Percentiles rank a stretch among this genome's conserved stretches.
Conservation (phyloP, 2,797 vertebrate genomes). For the Coendou prehensilis region DNA sequence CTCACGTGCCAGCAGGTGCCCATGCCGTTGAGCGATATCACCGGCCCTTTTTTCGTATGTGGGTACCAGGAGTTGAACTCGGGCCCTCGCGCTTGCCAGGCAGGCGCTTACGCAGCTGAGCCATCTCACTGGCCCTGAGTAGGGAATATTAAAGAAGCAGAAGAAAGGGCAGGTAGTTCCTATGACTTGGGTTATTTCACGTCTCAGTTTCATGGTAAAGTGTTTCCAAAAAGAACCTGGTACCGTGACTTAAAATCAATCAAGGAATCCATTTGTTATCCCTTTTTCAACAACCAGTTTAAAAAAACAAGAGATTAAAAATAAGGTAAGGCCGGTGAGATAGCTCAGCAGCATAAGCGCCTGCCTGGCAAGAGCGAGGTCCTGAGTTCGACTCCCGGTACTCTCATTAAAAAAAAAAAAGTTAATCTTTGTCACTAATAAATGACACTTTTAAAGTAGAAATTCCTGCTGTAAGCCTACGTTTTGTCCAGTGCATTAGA, state of each 20-base stretch:
- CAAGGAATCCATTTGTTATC: slow-evolving; percentile 44
- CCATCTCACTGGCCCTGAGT: neutral
- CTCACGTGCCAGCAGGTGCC: too few species aligned
- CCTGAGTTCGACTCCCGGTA: too few species aligned
- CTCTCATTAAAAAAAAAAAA: too few species aligned
- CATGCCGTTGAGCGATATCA: too few species aligned
- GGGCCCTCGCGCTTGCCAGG: too few species aligned
- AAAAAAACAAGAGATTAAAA: slow-evolving; percentile 23
- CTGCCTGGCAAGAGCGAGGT: too few species aligned
- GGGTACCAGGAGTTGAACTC: too few species aligned
- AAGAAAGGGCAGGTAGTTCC: neutral
- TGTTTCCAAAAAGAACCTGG: neutral
- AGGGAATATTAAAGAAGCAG: slow-evolving; percentile 29
- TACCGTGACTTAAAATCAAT: slow-evolving; percentile 21
- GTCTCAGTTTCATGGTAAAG: slow-evolving; percentile 23
- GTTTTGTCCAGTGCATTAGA: slow-evolving; percentile 48
- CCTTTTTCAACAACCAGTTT: neutral
- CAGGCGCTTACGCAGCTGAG: too few species aligned
- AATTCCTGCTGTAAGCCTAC: neutral
- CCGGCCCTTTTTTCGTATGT: too few species aligned
- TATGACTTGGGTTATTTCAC: neutral
- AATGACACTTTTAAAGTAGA: slow-evolving; percentile 39
- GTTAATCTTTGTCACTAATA: slow-evolving; percentile 13
- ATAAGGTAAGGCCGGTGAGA: neutral
- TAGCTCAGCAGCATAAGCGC: too few species aligned